Conservation (phyloP, 1,140 invertebrate species). For the Pectinophora gossypiella region DNA sequence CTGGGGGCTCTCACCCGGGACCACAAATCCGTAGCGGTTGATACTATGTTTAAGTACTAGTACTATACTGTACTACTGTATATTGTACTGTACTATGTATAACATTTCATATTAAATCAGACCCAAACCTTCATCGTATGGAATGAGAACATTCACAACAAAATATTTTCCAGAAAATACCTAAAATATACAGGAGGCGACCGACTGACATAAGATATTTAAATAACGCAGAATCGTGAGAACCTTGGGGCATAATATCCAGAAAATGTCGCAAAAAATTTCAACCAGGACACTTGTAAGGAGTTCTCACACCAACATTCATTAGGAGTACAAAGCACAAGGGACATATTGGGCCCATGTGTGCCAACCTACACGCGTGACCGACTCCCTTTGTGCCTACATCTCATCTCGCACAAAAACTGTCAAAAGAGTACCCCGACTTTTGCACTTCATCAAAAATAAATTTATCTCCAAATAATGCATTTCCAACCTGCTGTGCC, state of each 20-base stretch:
- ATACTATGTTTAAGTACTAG: too few species aligned
- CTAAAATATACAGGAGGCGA: too few species aligned
- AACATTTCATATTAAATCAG: too few species aligned
- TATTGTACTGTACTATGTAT: too few species aligned
- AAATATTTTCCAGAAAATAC: too few species aligned
- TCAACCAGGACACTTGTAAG: constrained; percentile 23
- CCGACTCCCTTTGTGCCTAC: constrained; percentile 40
- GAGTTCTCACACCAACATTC: constrained; percentile 53
- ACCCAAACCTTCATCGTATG: too few species aligned
- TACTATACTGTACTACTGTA: too few species aligned
- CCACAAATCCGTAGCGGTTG: too few species aligned
- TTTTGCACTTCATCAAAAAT: constrained; percentile 73
- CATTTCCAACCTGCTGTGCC: constrained; percentile 44
- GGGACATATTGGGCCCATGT: constrained; percentile 63
- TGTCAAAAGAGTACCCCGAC: constrained; percentile 49
- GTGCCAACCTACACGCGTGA: constrained; percentile 52
- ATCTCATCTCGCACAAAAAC: constrained; percentile 42
- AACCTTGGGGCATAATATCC: constrained; percentile 6
- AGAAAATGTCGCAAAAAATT: constrained; percentile 14
- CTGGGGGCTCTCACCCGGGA: too few species aligned
- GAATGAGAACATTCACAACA: too few species aligned
- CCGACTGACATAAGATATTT: too few species aligned
- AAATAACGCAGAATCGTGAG: constrained; percentile 19
- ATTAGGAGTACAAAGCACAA: constrained; percentile 52
- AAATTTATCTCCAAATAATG: constrained; percentile 63